A percentile compares a stretch with the other conserved stretches of the same genome.
Evolutionary conservation across 2,888 invertebrate genomes (phyloP).

Genomic region (Pecten maximus): DNA sequence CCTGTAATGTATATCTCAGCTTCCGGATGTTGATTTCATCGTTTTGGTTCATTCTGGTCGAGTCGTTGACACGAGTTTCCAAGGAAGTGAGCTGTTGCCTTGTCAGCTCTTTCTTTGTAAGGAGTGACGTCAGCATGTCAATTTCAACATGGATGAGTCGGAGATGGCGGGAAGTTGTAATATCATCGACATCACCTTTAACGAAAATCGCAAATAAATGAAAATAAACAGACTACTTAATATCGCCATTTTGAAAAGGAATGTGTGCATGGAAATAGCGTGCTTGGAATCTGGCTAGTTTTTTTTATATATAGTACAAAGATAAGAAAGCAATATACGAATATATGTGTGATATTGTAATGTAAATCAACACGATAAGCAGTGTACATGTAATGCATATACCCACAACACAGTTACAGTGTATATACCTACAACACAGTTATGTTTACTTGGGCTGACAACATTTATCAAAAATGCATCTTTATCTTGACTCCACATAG

Average conservation of each 20-base stretch:
- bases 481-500: too few species aligned
- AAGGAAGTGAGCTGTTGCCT: slow-evolving; percentile 5
- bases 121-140: slow-evolving; percentile 15
- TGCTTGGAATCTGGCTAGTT: too few species aligned
- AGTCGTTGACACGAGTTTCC: neutral
- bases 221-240: neutral
- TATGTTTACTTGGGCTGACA: too few species aligned
- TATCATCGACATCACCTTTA: neutral
- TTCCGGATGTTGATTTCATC: neutral
- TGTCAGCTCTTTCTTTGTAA: slow-evolving; percentile 14
- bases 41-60: neutral
- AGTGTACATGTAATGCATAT: too few species aligned
- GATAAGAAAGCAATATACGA: neutral
- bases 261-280: too few species aligned
- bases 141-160: slow-evolving; percentile 33
- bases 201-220: neutral
- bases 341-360: too few species aligned
- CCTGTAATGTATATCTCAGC: neutral
- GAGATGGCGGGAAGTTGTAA: neutral
- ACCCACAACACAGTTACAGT: too few species aligned
- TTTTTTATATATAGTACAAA: too few species aligned
- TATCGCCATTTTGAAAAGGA: neutral
- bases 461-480: too few species aligned
- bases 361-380: too few species aligned
- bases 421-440: too few species aligned